Conservation (phyloP, 2,888 invertebrate species). For the Dryomyza anilis region DNA sequence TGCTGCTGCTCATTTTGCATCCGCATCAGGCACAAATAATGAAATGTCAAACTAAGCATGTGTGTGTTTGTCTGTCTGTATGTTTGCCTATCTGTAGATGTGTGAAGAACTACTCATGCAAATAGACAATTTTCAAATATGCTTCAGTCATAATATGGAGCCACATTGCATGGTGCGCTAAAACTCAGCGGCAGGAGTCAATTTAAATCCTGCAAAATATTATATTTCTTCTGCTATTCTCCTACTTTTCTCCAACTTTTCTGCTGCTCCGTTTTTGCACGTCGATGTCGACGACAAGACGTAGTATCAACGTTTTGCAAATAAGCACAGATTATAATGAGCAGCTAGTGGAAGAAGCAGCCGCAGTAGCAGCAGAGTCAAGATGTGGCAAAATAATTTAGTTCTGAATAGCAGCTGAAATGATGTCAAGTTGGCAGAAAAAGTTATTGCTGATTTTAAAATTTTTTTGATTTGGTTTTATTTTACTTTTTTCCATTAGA, state of each 20-base stretch:
- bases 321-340: conserved; percentile 4
- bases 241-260: too few relatives aligned
- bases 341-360: background rate
- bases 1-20: conserved; percentile 11
- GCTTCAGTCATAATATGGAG: conserved; percentile 12
- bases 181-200: background rate
- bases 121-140: conserved; percentile 17
- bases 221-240: background rate
- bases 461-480: too few relatives aligned
- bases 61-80: background rate
- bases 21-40: conserved; percentile 11
- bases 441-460: too few relatives aligned
- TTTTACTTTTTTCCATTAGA: too few relatives aligned
- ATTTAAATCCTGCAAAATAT: background rate
- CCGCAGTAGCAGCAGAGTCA: background rate
- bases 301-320: background rate
- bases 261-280: too few relatives aligned
- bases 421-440: too few relatives aligned
- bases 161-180: background rate
- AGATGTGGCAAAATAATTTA: background rate
- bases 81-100: background rate
- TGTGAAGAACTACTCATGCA: conserved; percentile 12
- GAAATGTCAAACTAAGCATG: conserved; percentile 1
- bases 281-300: background rate
- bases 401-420: background rate